phyloP scores from a whole-genome alignment of 2,888 invertebrate species.

The Hirudinaria manillensis region DNA sequence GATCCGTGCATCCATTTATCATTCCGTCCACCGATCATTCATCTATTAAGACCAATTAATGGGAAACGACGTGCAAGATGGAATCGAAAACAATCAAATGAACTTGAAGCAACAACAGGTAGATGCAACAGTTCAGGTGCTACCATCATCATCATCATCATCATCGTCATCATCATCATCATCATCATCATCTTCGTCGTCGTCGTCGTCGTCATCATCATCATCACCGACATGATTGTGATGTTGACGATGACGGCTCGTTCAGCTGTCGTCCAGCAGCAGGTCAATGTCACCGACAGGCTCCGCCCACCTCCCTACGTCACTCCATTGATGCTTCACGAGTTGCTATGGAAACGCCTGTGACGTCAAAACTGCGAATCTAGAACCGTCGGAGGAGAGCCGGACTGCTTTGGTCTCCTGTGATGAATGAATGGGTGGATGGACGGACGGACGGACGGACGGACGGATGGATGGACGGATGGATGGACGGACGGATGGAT shows the following conservation, averaged over 20 bases:
- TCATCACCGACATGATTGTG: not conserved
- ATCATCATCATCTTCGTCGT: constrained; percentile 3
- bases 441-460: not conserved
- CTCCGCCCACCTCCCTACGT: constrained; percentile 10
- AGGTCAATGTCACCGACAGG: too few relatives aligned
- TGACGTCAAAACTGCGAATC: constrained; percentile 5
- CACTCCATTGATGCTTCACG: constrained; percentile 1
- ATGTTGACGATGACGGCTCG: not conserved
- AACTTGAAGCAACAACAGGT: too few relatives aligned
- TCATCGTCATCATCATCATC: not conserved
- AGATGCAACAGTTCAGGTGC: not conserved
- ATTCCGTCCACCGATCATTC: too few relatives aligned
- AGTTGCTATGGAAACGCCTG: not conserved
- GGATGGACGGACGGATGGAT: not conserved
- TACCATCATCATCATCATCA: constrained; percentile 18
- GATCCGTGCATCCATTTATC: too few relatives aligned
- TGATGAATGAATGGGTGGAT: not conserved
- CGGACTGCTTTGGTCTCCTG: not conserved
- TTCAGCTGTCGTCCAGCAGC: too few relatives aligned
- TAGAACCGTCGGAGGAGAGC: not conserved
- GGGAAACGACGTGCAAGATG: too few relatives aligned
- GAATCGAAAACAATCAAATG: too few relatives aligned
- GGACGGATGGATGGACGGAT: not conserved
- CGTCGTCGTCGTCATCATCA: not conserved
- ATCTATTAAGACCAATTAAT: too few relatives aligned